A percentile compares a stretch with the other conserved stretches of the same genome.
phyloP scores from a whole-genome alignment of 92 coral and sea anemone species.

The Bergia sp. region DNA sequence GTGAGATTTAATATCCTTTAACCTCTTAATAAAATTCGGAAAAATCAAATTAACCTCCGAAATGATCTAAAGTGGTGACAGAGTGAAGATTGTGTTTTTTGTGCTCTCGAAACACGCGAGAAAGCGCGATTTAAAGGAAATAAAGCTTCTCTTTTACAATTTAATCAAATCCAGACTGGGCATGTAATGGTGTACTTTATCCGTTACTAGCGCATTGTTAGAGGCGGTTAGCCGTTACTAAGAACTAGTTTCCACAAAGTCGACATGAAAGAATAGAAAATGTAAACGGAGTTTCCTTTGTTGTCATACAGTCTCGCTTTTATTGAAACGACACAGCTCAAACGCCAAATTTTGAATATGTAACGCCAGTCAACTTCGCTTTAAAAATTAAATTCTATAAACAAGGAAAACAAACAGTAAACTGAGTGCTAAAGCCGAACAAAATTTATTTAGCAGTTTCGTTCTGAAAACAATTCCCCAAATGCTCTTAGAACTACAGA shows the following conservation, averaged over 20 bases:
- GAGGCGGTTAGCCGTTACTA: constrained; percentile 86
- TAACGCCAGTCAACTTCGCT: constrained; percentile 72
- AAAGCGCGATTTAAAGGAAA: constrained; percentile 6
- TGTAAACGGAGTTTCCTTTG: constrained; percentile 44
- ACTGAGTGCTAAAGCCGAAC: constrained; percentile 50
- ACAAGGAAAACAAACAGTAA: constrained; percentile 80
- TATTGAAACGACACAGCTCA: constrained; percentile 61
- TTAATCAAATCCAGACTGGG: constrained; percentile 69
- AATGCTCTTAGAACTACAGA: neutral
- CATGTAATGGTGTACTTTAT: constrained; percentile 47
- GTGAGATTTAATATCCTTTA: constrained; percentile 57
- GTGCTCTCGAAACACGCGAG: constrained; percentile 39
- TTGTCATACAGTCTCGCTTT: constrained; percentile 46
- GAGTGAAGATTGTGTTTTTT: constrained; percentile 25
- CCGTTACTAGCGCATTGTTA: constrained; percentile 94
- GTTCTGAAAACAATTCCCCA: constrained; percentile 19
- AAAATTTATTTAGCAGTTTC: constrained; percentile 51
- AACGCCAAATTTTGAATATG: constrained; percentile 65
- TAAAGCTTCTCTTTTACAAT: constrained; percentile 72
- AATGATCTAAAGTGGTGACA: constrained; percentile 46
- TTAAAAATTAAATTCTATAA: constrained; percentile 91
- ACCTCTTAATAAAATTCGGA: constrained; percentile 69
- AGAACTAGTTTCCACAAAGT: constrained; percentile 44
- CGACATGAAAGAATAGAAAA: constrained; percentile 48
- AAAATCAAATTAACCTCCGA: constrained; percentile 77